These are phyloP conservation scores for Lasioglossum oenotherae DNA, from an alignment of 2,888 invertebrate genomes.

Conservation along the genomic window DNA sequence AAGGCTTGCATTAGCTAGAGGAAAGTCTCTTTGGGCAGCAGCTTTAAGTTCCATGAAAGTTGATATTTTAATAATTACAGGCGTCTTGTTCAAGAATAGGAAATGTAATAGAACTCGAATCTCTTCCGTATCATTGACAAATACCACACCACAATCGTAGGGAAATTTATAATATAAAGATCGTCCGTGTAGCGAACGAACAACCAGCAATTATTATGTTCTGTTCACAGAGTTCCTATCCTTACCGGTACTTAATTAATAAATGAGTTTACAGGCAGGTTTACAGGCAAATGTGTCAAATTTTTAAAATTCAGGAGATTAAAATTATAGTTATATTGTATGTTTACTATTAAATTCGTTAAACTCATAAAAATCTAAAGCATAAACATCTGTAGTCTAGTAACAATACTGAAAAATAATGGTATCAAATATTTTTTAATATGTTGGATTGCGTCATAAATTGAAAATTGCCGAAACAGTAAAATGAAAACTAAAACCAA, in stretches of 20 bases:
- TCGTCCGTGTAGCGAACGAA: not conserved
- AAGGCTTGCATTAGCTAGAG: constrained; percentile 29
- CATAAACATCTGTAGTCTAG: not conserved
- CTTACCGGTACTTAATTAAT: not conserved
- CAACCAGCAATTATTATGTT: not conserved
- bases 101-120: not conserved
- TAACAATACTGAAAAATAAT: not conserved
- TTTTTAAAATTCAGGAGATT: not conserved
- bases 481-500: not conserved
- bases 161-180: not conserved
- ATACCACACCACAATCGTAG: not conserved
- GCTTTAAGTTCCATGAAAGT: constrained; percentile 45
- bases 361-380: not conserved
- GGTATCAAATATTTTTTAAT: not conserved
- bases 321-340: not conserved
- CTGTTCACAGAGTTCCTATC: not conserved
- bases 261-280: not conserved
- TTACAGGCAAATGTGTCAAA: not conserved
- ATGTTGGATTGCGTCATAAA: not conserved
- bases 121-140: constrained; percentile 2
- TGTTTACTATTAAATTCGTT: not conserved
- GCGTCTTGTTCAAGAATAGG: not conserved
- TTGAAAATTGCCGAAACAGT: not conserved
- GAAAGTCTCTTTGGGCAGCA: constrained; percentile 34
- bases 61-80: constrained; percentile 3